A percentile compares a stretch with the other conserved stretches of the same genome.
Evolutionary conservation across 2,113 vertebrate species (phyloP).

Genomic region (Uropsilus gracilis): DNA sequence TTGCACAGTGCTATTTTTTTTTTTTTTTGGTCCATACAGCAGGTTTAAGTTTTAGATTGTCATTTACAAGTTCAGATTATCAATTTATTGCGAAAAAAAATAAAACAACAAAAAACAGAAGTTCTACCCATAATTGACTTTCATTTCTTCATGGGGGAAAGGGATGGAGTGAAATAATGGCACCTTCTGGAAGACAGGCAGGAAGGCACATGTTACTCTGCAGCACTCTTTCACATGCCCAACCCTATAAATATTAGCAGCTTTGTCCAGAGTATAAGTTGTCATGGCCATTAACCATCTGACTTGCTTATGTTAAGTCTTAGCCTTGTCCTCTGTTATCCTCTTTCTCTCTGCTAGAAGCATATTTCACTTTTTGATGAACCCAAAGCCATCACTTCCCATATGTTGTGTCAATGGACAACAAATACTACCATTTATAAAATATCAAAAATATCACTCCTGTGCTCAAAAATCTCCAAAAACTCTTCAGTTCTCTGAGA

Average conservation of each 20-base stretch:
- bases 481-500: neutral
- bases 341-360: neutral
- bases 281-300: neutral
- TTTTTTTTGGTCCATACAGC: too few relatives aligned
- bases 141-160: neutral
- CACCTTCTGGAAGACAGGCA: rapidly evolving
- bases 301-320: neutral
- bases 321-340: neutral
- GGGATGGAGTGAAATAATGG: rapidly evolving
- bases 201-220: neutral
- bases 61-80: neutral
- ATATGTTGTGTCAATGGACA: neutral
- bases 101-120: too few relatives aligned
- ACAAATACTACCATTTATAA: neutral
- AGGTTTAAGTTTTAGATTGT: too few relatives aligned
- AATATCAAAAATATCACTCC: neutral
- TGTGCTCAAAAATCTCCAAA: neutral
- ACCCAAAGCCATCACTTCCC: neutral
- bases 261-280: neutral
- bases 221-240: rapidly evolving
- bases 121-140: too few relatives aligned
- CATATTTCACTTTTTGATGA: neutral
- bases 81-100: too few relatives aligned
- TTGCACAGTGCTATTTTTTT: neutral
- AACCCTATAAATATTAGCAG: neutral